phyloP scores from a whole-genome alignment of 2,888 invertebrate species.

The Anodontia alba region DNA sequence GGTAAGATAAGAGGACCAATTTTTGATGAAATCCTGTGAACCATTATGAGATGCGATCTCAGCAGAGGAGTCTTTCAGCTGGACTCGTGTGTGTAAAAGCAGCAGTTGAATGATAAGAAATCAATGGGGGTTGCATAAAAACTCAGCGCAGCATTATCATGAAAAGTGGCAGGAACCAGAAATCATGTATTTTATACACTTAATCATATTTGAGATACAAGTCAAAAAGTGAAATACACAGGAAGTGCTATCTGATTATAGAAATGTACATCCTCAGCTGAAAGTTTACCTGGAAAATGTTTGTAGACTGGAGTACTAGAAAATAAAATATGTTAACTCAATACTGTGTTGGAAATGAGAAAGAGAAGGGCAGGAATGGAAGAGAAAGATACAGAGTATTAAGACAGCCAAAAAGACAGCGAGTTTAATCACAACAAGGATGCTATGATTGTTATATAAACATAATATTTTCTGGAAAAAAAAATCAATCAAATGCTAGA shows the following conservation, averaged over 20 bases:
- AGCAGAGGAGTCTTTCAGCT: slow-evolving; percentile 29
- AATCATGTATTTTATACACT: slow-evolving; percentile 38
- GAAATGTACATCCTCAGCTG: not conserved
- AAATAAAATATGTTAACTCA: no score
- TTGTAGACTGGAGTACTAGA: no score
- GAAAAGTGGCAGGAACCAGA: slow-evolving; percentile 60
- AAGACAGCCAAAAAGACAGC: no score
- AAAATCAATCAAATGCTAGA: no score
- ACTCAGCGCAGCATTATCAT: slow-evolving; percentile 52
- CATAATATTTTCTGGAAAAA: no score
- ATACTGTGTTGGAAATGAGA: no score
- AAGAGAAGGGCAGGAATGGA: no score
- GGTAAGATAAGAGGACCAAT: slow-evolving; percentile 48
- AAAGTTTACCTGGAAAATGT: not conserved
- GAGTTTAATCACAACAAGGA: no score
- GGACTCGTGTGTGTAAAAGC: slow-evolving; percentile 49
- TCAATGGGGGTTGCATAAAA: slow-evolving; percentile 59
- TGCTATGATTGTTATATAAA: no score
- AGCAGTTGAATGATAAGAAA: slow-evolving; percentile 40
- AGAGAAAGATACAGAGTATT: no score
- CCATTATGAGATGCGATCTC: slow-evolving; percentile 18
- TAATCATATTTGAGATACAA: slow-evolving; percentile 59
- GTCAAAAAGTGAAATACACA: slow-evolving; percentile 50
- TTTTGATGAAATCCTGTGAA: slow-evolving; percentile 18
- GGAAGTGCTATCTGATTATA: slow-evolving; percentile 40